Evolutionary conservation across 64 coral and sea anemone species (phyloP), one percentile per base, ranked within the genome.

Genomic region (Montipora foliosa): DNA sequence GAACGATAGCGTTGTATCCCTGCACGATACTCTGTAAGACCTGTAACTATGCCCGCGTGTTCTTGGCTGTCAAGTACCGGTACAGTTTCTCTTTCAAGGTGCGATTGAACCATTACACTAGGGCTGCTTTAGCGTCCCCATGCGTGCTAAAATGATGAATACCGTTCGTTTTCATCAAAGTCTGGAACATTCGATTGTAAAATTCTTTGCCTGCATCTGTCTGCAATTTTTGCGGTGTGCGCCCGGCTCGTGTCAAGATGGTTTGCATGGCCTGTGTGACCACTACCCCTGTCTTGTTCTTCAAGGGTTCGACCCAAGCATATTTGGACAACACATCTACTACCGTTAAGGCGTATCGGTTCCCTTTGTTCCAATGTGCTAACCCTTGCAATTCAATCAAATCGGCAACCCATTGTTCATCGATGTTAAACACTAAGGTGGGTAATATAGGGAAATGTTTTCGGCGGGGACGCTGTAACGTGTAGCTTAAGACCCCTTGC

Each of bases 1-100:
- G 86, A 2, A 59, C 4, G 2, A 58, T 45, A 64, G 6, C 6
- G 61, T 91, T 95, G 81, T 89, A 94, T 3, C 24, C 16, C 17
- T 82, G 44, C 14, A 94, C 78, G 29, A 89, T 44, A 5, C 82
- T 44, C 3, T 60, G 78, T 4, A 89, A 45, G 0, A 24, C 24
- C 24, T 24, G 24, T 24, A 24, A 24, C 0, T 24, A 24, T 24
- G 24, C 24, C 24, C 24, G 24, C 24, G 24, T 24, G 24, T 24
- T 24, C 24, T 24, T 24, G 24, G 24, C 24, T 24, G 24, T 24
- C 14, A 90, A 95, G 51, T 90, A 95, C 0, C 73, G 50, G 19
- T 69, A 90, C 58, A 95, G 16, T 53, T 51, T 77, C 6, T 16
- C 15, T 37, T 90, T 90, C 16, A 89, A 72, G 3, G 86, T 94